Percentiles rank a stretch among this genome's conserved stretches.
These are phyloP conservation scores for Megaceryle alcyon DNA, from an alignment of 2,797 vertebrate genomes.

Conservation along the genomic window DNA sequence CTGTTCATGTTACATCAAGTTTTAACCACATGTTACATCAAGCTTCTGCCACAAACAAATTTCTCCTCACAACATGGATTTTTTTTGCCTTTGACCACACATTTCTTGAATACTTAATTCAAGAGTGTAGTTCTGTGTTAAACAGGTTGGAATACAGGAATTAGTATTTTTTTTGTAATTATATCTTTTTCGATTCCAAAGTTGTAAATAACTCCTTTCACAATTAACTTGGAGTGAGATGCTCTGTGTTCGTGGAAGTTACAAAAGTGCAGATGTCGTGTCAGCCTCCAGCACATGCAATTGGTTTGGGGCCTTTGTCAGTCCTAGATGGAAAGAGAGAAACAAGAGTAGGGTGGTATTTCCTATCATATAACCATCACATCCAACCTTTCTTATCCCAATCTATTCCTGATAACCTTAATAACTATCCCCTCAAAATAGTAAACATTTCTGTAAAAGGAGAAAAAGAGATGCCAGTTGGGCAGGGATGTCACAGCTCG, in stretches of 20 bases:
- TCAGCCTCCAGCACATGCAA: neutral
- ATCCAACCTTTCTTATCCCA: neutral
- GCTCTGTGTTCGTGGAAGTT: neutral
- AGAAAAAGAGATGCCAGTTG: neutral
- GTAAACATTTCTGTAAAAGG: neutral
- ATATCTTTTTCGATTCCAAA: neutral
- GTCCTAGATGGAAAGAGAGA: neutral
- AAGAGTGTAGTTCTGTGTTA: neutral
- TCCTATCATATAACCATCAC: neutral
- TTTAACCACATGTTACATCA: neutral
- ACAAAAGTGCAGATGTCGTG: neutral
- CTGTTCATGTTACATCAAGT: neutral
- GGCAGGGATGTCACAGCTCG: neutral
- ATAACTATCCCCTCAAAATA: neutral
- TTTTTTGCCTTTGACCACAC: neutral
- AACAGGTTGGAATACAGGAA: slow-evolving; percentile 13
- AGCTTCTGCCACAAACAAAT: neutral
- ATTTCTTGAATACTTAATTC: neutral
- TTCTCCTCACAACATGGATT: neutral
- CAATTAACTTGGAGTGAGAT: neutral
- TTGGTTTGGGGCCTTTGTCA: neutral
- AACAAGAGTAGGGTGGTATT: neutral
- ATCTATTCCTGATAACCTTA: neutral
- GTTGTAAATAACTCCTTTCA: neutral
- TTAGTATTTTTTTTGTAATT: slow-evolving; percentile 6